phyloP scores from a whole-genome alignment of 30 jellyfish, hydroid and myxozoan species.

The Turritopsis rubra region DNA sequence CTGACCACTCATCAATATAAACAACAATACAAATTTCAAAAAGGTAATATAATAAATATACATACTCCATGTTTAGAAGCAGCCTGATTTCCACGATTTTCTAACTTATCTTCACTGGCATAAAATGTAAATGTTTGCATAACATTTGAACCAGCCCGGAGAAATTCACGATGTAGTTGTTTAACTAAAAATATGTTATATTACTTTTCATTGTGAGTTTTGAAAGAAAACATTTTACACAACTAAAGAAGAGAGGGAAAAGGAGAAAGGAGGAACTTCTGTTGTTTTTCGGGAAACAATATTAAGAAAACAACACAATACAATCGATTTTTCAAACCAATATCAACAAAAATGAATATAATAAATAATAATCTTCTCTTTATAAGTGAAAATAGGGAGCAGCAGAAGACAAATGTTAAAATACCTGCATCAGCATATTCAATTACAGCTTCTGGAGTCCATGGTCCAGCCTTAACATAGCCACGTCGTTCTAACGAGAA shows the following conservation, averaged over 20 bases:
- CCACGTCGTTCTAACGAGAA: constrained; percentile 91
- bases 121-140: constrained; percentile 94
- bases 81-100: constrained; percentile 82
- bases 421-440: constrained; percentile 95
- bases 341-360: background rate
- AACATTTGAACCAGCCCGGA: constrained; percentile 94
- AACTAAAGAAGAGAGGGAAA: no score
- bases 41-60: background rate
- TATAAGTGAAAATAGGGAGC: no score
- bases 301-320: no score
- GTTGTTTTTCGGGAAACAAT: no score
- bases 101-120: constrained; percentile 86
- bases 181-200: constrained; percentile 27
- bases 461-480: constrained; percentile 90
- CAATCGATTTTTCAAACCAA: background rate
- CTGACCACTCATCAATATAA: background rate
- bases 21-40: background rate
- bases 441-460: constrained; percentile 93
- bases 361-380: no score
- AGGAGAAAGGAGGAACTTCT: no score
- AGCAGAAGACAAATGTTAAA: no score
- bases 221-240: no score
- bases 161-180: constrained; percentile 90
- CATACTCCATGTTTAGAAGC: constrained; percentile 58
- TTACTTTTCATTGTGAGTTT: background rate